Evolutionary conservation across 1,140 invertebrate species (phyloP).

Genomic region (Pseudomyrmex sp.): DNA sequence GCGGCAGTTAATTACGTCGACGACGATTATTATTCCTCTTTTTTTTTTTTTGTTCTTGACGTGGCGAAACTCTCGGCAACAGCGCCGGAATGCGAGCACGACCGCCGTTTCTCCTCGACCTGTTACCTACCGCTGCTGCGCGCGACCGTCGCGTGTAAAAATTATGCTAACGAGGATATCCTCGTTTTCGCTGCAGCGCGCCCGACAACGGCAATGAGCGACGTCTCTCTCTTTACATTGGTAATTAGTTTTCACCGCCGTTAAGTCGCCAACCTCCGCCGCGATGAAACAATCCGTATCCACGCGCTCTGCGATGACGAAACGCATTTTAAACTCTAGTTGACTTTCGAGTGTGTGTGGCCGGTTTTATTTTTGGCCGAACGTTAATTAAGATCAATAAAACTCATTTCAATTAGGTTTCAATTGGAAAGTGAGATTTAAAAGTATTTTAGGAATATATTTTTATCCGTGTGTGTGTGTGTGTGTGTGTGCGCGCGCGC

Average conservation of each 20-base stretch:
- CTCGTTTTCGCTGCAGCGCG: background rate
- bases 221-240: background rate
- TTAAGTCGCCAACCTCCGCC: background rate
- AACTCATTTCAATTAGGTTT: background rate
- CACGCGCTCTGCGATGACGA: background rate
- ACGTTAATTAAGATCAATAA: too few species aligned
- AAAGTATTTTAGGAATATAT: background rate
- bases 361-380: too few species aligned
- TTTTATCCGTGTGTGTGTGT: too few species aligned
- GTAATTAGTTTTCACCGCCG: constrained; percentile 19
- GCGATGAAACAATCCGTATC: background rate
- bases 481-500: too few species aligned
- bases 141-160: constrained; percentile 6
- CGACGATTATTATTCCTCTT: constrained; percentile 28
- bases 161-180: constrained; percentile 6
- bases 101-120: background rate
- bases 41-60: background rate
- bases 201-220: background rate
- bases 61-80: background rate
- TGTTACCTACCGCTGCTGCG: background rate
- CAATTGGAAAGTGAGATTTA: background rate
- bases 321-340: too few species aligned
- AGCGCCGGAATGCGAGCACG: constrained; percentile 18
- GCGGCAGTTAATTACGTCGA: constrained; percentile 60
- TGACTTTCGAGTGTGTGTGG: too few species aligned